These are phyloP conservation scores for Thomomys bottae DNA, from an alignment of 2,113 vertebrate genomes.

Conservation along the genomic window DNA sequence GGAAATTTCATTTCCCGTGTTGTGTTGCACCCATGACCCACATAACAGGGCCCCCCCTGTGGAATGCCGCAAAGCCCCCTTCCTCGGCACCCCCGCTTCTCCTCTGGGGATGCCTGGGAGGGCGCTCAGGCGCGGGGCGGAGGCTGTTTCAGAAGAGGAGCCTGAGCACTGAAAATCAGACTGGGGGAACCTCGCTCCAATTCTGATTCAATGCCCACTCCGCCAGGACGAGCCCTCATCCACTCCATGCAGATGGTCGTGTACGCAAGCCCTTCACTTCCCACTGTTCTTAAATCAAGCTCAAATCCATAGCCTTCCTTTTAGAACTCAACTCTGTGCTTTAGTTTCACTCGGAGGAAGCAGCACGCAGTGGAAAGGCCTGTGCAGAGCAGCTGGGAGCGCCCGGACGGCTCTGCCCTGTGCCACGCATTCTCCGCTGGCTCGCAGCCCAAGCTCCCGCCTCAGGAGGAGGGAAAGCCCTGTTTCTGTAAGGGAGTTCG, in stretches of 20 bases:
- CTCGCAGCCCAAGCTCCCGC: too few relatives aligned
- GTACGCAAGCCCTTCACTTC: slow-evolving; percentile 73
- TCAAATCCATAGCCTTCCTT: slow-evolving; percentile 62
- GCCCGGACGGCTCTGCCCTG: too few relatives aligned
- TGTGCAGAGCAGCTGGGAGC: not conserved
- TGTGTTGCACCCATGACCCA: not conserved
- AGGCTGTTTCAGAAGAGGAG: not conserved
- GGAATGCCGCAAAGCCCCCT: not conserved
- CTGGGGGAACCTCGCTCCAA: slow-evolving; percentile 65
- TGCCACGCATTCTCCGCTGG: too few relatives aligned
- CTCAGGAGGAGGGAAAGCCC: not conserved
- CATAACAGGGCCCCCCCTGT: not conserved
- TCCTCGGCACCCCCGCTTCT: not conserved
- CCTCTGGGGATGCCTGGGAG: too few relatives aligned
- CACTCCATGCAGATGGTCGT: slow-evolving; percentile 61
- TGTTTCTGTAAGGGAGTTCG: too few relatives aligned
- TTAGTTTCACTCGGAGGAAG: not conserved
- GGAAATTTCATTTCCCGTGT: too few relatives aligned
- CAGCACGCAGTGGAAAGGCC: slow-evolving; percentile 65
- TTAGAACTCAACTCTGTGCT: slow-evolving; percentile 56
- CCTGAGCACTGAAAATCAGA: slow-evolving; percentile 50
- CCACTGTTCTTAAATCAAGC: slow-evolving; percentile 64
- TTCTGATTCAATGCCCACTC: slow-evolving; percentile 74
- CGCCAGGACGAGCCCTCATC: slow-evolving; percentile 71
- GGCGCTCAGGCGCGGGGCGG: accelerated